Percentiles rank a stretch among this genome's conserved stretches.
Evolutionary conservation across 2,888 invertebrate genomes (phyloP).

Genomic region (Tenodera sinensis): DNA sequence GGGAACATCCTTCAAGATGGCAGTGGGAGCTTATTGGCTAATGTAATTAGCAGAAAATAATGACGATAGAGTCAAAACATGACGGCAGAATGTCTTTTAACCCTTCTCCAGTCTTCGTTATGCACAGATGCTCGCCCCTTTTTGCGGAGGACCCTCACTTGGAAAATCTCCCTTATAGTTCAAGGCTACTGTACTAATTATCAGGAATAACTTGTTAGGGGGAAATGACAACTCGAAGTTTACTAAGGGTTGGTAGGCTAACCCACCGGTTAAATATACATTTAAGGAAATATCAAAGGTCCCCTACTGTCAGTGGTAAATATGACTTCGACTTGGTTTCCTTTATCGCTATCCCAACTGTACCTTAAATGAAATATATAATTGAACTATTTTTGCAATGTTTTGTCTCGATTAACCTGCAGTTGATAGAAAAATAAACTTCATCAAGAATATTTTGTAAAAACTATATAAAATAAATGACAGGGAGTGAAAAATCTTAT

Average conservation of each 20-base stretch:
- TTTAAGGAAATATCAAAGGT: no score
- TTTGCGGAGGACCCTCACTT: not conserved
- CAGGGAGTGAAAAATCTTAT: no score
- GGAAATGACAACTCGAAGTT: not conserved
- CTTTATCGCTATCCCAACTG: no score
- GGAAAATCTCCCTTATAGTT: conserved; percentile 18
- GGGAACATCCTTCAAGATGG: not conserved
- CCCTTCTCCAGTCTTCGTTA: not conserved
- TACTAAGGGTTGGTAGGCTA: not conserved
- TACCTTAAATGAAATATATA: no score
- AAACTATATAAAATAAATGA: no score
- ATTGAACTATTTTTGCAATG: no score
- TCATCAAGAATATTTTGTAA: no score
- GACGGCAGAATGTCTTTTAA: not conserved
- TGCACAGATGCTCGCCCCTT: not conserved
- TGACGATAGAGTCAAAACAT: not conserved
- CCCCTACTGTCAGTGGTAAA: no score
- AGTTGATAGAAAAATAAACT: no score
- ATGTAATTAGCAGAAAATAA: not conserved
- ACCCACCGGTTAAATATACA: no score
- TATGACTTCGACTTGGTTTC: no score
- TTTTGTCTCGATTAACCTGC: no score
- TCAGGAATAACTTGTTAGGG: not conserved
- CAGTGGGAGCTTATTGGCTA: not conserved
- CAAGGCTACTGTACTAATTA: conserved; percentile 24